A percentile compares a stretch with the other conserved stretches of the same genome.
These are phyloP conservation scores for Corythornis cristatus DNA, from an alignment of 2,113 vertebrate genomes.

Conservation along the genomic window DNA sequence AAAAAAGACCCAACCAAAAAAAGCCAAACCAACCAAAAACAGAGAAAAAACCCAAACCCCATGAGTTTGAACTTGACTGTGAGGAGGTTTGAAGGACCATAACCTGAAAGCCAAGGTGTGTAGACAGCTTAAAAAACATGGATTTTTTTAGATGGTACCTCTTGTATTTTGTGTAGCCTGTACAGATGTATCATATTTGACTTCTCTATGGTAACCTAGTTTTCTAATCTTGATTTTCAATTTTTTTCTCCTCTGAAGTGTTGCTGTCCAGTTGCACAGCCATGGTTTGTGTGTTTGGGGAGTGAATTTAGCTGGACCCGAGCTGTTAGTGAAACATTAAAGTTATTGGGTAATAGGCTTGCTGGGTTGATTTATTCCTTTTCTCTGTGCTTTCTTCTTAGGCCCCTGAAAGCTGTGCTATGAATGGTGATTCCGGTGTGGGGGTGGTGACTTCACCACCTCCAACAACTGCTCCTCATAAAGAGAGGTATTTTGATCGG, in stretches of 20 bases:
- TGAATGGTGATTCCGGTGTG: constrained; percentile 94
- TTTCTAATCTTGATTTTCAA: background rate
- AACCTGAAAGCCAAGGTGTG: background rate
- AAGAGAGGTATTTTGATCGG: constrained; percentile 97
- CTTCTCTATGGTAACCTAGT: background rate
- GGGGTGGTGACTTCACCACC: constrained; percentile 97
- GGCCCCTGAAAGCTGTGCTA: constrained; percentile 74
- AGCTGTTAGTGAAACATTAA: background rate
- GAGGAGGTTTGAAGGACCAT: background rate
- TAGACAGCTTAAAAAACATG: background rate
- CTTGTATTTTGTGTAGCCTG: background rate
- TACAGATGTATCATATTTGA: background rate
- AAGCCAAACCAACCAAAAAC: background rate
- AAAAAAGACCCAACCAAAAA: background rate
- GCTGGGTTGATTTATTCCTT: background rate
- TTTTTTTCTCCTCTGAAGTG: background rate
- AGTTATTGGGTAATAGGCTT: background rate
- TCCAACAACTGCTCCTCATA: constrained; percentile 92
- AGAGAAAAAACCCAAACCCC: background rate
- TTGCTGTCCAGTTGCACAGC: background rate
- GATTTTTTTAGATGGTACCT: background rate
- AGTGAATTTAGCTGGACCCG: background rate
- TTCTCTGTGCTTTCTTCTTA: background rate
- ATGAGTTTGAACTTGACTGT: rapidly evolving
- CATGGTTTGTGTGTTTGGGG: background rate